Conservation (phyloP, 2,797 vertebrate species). For the Amniataba percoides region DNA sequence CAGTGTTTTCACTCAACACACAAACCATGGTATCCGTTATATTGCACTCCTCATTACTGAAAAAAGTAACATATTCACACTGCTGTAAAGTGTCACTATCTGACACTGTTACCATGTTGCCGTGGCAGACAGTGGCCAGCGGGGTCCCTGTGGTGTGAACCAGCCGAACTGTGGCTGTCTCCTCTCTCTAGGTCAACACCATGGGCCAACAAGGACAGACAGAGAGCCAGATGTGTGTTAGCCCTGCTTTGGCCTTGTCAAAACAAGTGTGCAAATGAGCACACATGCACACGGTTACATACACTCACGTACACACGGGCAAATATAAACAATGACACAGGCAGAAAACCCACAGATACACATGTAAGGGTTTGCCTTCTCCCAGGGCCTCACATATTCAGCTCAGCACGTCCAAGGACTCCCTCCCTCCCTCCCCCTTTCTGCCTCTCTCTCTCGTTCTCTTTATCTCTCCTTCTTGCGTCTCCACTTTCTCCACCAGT, state of each 20-base stretch:
- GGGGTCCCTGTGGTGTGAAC: constrained; percentile 50
- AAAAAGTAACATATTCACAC: background rate
- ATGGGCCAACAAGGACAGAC: constrained; percentile 42
- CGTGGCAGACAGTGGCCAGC: constrained; percentile 24
- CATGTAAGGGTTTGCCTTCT: constrained; percentile 32
- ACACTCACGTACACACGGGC: background rate
- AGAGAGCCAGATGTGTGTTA: constrained; percentile 43
- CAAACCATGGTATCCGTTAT: background rate
- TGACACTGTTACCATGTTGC: constrained; percentile 25
- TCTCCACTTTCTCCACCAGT: constrained; percentile 49
- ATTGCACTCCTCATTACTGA: background rate
- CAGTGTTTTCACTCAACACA: background rate
- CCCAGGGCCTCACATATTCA: constrained; percentile 32
- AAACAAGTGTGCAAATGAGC: constrained; percentile 31
- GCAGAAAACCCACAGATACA: constrained; percentile 32
- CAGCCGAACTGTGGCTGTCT: constrained; percentile 40
- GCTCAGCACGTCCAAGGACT: constrained; percentile 36
- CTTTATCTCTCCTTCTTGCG: constrained; percentile 37
- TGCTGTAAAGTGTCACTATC: constrained; percentile 7
- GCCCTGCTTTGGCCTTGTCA: constrained; percentile 41
- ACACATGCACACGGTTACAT: background rate
- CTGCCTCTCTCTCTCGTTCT: constrained; percentile 32
- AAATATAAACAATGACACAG: constrained; percentile 49
- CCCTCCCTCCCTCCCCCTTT: constrained; percentile 34
- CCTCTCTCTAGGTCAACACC: constrained; percentile 30